These are phyloP conservation scores for Acronicta leporina DNA, from an alignment of 2,888 invertebrate species.

Conservation along the genomic window DNA sequence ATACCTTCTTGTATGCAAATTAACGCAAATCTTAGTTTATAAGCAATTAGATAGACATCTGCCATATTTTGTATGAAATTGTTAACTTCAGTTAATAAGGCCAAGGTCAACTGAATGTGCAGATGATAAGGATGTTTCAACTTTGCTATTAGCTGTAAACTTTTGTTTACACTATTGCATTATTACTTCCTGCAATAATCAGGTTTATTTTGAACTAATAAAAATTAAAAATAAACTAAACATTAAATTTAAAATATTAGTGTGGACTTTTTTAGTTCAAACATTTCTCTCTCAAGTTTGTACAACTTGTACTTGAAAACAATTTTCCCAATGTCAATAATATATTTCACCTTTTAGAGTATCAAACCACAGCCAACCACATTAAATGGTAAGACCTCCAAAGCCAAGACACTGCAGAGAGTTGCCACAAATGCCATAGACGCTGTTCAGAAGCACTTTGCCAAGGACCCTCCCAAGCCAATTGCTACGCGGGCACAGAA, in stretches of 20 bases:
- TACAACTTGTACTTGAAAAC: not conserved
- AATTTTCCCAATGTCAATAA: not conserved
- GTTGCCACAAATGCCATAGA: constrained; percentile 80
- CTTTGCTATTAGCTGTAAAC: not conserved
- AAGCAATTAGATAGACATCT: not conserved
- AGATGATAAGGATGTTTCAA: constrained; percentile 21
- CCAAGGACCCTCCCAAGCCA: constrained; percentile 77
- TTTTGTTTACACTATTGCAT: constrained; percentile 3
- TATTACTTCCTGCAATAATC: not conserved
- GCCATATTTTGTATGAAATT: not conserved
- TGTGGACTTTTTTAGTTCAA: no score
- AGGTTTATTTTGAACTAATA: not conserved
- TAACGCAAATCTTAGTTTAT: not conserved
- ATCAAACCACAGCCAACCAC: constrained; percentile 74
- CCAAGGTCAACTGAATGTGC: constrained; percentile 33
- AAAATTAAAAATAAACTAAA: not conserved
- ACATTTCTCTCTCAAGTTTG: no score
- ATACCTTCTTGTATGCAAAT: not conserved
- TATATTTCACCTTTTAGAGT: constrained; percentile 69
- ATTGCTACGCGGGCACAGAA: constrained; percentile 76
- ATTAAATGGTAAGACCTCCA: constrained; percentile 80
- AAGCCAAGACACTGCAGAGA: constrained; percentile 81
- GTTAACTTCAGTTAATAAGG: constrained; percentile 11
- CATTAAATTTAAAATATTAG: no score
- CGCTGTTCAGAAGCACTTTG: constrained; percentile 80